These are phyloP conservation scores for Pandemis corylana DNA, from an alignment of 2,888 invertebrate genomes.

Conservation along the genomic window DNA sequence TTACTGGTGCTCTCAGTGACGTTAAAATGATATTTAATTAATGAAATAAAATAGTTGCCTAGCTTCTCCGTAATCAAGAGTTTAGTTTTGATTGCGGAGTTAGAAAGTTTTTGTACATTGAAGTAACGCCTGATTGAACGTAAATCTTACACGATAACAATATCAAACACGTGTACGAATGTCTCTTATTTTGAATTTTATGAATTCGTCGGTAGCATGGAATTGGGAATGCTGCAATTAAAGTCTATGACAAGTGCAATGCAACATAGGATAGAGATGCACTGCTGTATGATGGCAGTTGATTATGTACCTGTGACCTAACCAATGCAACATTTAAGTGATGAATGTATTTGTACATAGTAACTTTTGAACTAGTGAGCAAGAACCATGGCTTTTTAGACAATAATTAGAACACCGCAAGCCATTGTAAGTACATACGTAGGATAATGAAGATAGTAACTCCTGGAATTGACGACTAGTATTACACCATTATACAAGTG, in stretches of 20 bases:
- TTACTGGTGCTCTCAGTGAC: too few species aligned
- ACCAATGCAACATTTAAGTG: background rate
- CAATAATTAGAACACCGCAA: conserved; percentile 33
- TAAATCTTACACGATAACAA: too few species aligned
- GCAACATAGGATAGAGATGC: background rate
- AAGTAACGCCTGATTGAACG: too few species aligned
- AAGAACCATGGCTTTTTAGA: conserved; percentile 37
- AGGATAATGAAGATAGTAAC: conserved; percentile 25
- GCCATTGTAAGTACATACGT: conserved; percentile 14
- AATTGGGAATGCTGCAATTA: too few species aligned
- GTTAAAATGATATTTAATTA: too few species aligned
- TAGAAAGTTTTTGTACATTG: too few species aligned
- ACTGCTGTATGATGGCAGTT: background rate
- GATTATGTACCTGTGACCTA: background rate
- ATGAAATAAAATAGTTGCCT: too few species aligned
- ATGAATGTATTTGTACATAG: background rate
- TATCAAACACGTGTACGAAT: too few species aligned
- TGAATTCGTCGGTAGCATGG: too few species aligned
- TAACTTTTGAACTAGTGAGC: background rate
- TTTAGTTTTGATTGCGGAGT: too few species aligned
- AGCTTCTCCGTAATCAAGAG: too few species aligned
- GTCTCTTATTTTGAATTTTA: too few species aligned
- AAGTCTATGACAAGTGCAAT: background rate
- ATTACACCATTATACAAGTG: conserved; percentile 8
- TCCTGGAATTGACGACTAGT: conserved; percentile 17